Percentiles rank a stretch among this genome's conserved stretches.
Conservation (phyloP, 2,113 vertebrate species). For the Campylomormyrus numenius region DNA sequence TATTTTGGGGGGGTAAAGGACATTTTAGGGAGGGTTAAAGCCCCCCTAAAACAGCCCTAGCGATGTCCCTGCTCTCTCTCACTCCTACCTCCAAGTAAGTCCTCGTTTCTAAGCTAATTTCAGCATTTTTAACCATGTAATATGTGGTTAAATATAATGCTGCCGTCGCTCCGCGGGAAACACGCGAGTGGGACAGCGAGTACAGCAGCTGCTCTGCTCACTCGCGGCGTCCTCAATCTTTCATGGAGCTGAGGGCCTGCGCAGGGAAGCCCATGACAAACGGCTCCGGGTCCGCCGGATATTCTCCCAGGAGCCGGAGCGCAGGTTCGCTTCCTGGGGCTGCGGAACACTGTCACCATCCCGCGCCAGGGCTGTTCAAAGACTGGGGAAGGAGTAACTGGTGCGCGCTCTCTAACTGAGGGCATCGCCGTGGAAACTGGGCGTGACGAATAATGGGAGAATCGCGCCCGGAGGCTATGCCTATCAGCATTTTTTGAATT, state of each 20-base stretch:
- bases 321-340: background rate
- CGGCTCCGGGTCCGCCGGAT: constrained; percentile 31
- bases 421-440: background rate
- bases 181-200: background rate
- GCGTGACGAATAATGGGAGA: background rate
- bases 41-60: background rate
- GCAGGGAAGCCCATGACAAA: constrained; percentile 47
- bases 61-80: background rate
- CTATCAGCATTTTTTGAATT: background rate
- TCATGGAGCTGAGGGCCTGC: constrained; percentile 42
- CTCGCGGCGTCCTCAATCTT: constrained; percentile 55
- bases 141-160: background rate
- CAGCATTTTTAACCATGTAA: background rate
- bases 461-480: background rate
- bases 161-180: background rate
- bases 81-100: background rate
- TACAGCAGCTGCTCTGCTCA: constrained; percentile 49
- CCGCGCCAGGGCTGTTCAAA: background rate
- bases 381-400: background rate
- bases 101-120: background rate
- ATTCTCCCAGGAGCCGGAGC: constrained; percentile 32
- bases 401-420: background rate
- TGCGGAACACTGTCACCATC: background rate
- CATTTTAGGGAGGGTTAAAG: background rate
- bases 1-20: background rate